Base-by-base conservation (phyloP, 2,797 vertebrate species). In the Clarias platycephalus region DNA sequence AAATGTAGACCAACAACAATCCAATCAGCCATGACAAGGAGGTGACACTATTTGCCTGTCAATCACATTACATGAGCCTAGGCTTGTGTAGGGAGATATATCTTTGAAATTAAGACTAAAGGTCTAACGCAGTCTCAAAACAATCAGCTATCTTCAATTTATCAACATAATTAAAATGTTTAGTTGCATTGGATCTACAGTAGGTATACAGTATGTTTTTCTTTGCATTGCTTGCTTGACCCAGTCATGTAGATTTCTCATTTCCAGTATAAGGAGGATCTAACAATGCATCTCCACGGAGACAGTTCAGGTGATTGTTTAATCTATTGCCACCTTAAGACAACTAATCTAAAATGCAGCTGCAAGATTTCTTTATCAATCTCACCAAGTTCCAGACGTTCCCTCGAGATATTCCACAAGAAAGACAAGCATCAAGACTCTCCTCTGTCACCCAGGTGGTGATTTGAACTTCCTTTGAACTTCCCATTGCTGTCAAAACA, bases 1-100 rank as follows among this genome's bases (percentile, higher is more conserved):
- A 76, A 76, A 76, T 60, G 2, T 58, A 77, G 55, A 24, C 49
- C 26, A 74, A 55, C 28, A 76, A 31, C 53, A 76, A 53, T 57
- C 53, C 53, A 58, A 77, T 20, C 55, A 77, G 75, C 20, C 55
- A 60, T n/a, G 20, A 5, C 20, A 37, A 60, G 31, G 20, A 77
- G 12, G 20, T 60, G 26, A 31, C 8, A n/a, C 70, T 31, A 75
- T 75, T 76, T 76, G 75, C 55, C 20, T 77, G 55, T 76, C 8
- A 58, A 58, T 76, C 74, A 58, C 57, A 18, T 60, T 57, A 53
- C 53, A 22, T 57, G 9, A 60, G n/a, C 5, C 31, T 77, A 55
- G 71, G 49, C 71, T 28, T 60, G 28, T 15, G 55, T 57, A 6
- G 34, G 55, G 18, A 57, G 31, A 4, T 5, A 9, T 58, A 53